A percentile compares a stretch with the other conserved stretches of the same genome.
phyloP scores from a whole-genome alignment of 1,140 invertebrate species.

The Trichomalopsis sarcophagae region DNA sequence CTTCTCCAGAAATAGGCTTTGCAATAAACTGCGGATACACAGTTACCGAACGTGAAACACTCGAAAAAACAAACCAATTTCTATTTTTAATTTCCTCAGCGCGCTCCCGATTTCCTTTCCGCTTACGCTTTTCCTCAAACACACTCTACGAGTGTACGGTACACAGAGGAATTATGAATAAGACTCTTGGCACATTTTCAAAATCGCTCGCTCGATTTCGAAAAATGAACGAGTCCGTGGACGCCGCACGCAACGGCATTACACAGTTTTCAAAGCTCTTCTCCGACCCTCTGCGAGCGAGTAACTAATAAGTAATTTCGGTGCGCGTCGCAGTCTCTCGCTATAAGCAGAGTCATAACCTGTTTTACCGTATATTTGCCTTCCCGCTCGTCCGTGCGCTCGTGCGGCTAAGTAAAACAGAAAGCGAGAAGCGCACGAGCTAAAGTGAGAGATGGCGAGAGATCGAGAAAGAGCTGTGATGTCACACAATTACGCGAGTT shows the following conservation, averaged over 20 bases:
- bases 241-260: not conserved
- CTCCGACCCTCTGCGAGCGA: not conserved
- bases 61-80: no score
- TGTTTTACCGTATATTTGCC: conserved; percentile 48
- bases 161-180: not conserved
- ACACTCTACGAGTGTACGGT: no score
- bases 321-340: not conserved
- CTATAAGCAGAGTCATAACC: conserved; percentile 36
- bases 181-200: conserved; percentile 17
- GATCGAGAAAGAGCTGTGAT: conserved; percentile 21
- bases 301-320: conserved; percentile 37
- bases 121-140: no score
- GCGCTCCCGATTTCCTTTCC: no score
- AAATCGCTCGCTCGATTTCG: not conserved
- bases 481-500: conserved; percentile 28
- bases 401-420: conserved; percentile 52
- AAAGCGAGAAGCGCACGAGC: conserved; percentile 3
- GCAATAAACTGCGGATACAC: no score
- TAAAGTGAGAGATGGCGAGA: not conserved
- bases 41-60: no score
- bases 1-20: no score
- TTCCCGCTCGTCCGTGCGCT: conserved; percentile 30
- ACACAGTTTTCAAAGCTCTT: not conserved
- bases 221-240: not conserved
- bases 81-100: no score